Percentiles rank a stretch among this genome's conserved stretches.
These are phyloP conservation scores for Drosophila azteca DNA, from an alignment of 1,140 invertebrate species.

Conservation along the genomic window DNA sequence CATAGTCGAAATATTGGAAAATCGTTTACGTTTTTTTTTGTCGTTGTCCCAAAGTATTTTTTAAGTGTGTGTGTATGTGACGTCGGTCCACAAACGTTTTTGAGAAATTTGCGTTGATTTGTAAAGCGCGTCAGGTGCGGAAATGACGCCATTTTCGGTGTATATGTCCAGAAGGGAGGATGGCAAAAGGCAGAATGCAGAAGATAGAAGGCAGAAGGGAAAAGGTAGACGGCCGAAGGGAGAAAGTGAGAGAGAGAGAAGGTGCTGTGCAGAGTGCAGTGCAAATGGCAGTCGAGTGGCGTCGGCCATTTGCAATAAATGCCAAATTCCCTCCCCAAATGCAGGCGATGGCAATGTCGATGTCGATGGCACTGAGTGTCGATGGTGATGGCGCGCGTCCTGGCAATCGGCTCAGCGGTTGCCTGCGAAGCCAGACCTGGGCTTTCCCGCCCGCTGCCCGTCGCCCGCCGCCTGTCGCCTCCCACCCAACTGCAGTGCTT, in stretches of 20 bases:
- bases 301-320: conserved; percentile 59
- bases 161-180: conserved; percentile 10
- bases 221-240: too few species aligned
- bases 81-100: conserved; percentile 9
- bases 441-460: too few species aligned
- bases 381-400: conserved; percentile 4
- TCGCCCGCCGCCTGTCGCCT: conserved; percentile 5
- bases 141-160: conserved; percentile 54
- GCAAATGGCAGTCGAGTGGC: conserved; percentile 4
- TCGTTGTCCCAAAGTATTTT: not conserved
- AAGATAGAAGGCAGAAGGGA: too few species aligned
- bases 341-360: conserved; percentile 15
- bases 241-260: not conserved
- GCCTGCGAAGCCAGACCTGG: conserved; percentile 17
- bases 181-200: not conserved
- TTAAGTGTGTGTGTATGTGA: not conserved
- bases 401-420: conserved; percentile 21
- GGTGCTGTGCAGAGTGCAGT: too few species aligned
- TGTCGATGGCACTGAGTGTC: too few species aligned
- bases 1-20: too few species aligned
- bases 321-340: conserved; percentile 39
- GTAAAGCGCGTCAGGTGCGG: conserved; percentile 59
- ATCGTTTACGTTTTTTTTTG: not conserved
- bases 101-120: conserved; percentile 64
- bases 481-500: conserved; percentile 51